These are phyloP conservation scores for Hydractinia symbiolongicarpus DNA, from an alignment of 30 jellyfish, hydroid and myxozoan genomes.

Conservation along the genomic window DNA sequence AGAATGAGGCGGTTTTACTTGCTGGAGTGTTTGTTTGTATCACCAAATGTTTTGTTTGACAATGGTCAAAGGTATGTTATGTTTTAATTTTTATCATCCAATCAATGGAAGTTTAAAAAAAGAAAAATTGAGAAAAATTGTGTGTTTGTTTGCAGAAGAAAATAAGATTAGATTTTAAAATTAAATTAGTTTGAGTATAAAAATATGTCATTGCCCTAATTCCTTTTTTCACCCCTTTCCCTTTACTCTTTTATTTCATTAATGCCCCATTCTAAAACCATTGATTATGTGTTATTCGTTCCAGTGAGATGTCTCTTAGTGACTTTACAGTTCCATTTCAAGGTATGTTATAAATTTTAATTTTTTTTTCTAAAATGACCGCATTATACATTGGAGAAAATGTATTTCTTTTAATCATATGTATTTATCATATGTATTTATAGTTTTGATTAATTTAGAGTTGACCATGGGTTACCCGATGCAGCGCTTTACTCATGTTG, in stretches of 20 bases:
- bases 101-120: too few relatives aligned
- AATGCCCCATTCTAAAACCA: too few relatives aligned
- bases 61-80: constrained; percentile 20
- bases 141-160: too few relatives aligned
- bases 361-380: neutral
- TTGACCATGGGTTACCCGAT: constrained; percentile 22
- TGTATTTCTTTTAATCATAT: too few relatives aligned
- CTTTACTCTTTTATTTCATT: too few relatives aligned
- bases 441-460: neutral
- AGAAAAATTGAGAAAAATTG: too few relatives aligned
- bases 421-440: neutral
- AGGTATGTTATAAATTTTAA: neutral
- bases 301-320: constrained; percentile 12
- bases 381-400: neutral
- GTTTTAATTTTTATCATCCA: neutral
- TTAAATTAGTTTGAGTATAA: too few relatives aligned
- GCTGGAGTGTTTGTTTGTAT: constrained; percentile 24
- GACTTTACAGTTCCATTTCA: constrained; percentile 10
- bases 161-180: too few relatives aligned
- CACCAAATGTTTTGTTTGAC: constrained; percentile 28
- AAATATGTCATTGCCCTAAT: too few relatives aligned
- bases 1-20: constrained; percentile 5
- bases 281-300: neutral
- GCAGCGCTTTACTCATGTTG: constrained; percentile 5
- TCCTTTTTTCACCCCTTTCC: too few relatives aligned